Evolutionary conservation across 2,888 invertebrate genomes (phyloP).

Genomic region (Sicus ferrugineus): DNA sequence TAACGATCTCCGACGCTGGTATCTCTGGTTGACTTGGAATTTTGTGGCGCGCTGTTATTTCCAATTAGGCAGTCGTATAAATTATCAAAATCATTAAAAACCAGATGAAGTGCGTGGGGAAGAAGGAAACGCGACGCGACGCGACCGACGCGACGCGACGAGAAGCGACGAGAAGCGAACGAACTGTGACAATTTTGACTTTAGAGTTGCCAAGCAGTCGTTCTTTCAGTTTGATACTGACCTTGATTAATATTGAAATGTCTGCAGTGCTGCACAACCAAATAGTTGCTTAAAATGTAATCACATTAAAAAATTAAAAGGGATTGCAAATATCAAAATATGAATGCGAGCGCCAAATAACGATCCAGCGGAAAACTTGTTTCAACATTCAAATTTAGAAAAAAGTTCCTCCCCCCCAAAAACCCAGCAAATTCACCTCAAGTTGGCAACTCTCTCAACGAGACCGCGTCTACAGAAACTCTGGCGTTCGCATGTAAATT

Average conservation of each 20-base stretch:
- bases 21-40: constrained; percentile 1
- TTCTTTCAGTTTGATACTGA: no score
- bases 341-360: neutral
- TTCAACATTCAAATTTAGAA: no score
- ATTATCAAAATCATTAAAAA: constrained; percentile 26
- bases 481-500: constrained; percentile 24
- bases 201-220: constrained; percentile 2
- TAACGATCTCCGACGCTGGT: constrained; percentile 14
- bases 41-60: constrained; percentile 37
- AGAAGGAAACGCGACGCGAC: neutral
- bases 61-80: constrained; percentile 41
- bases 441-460: constrained; percentile 9
- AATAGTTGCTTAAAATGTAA: no score
- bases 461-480: neutral
- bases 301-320: neutral
- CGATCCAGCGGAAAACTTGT: no score
- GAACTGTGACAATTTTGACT: neutral
- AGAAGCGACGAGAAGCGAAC: no score
- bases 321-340: neutral
- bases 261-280: no score
- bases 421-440: neutral
- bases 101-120: neutral
- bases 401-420: neutral
- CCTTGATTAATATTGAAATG: no score
- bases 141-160: no score